phyloP scores from a whole-genome alignment of 2,888 invertebrate genomes.

The Ennomos erosarius region DNA sequence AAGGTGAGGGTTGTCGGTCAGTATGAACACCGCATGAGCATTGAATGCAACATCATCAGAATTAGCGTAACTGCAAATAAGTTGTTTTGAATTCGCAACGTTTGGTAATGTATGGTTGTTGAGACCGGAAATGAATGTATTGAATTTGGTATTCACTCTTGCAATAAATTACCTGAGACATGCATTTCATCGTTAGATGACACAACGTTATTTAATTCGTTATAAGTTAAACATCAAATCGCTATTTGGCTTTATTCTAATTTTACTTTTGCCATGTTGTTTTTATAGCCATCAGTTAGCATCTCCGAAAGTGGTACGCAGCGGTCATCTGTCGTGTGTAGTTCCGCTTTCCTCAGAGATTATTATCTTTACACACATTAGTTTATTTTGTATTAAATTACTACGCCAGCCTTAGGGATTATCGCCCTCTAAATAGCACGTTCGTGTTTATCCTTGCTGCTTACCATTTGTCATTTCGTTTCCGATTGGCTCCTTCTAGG shows the following conservation, averaged over 20 bases:
- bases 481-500: conserved; percentile 25
- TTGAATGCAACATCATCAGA: not conserved
- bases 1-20: too few relatives aligned
- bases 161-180: conserved; percentile 9
- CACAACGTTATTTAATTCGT: conserved; percentile 5
- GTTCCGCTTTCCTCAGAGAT: too few relatives aligned
- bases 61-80: conserved; percentile 3
- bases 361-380: too few relatives aligned
- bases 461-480: conserved; percentile 30
- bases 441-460: conserved; percentile 51
- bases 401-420: conserved; percentile 42
- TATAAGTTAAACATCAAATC: too few relatives aligned
- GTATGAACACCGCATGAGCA: too few relatives aligned
- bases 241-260: too few relatives aligned
- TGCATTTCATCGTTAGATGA: conserved; percentile 5
- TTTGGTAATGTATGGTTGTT: conserved; percentile 4
- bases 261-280: too few relatives aligned
- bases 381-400: too few relatives aligned
- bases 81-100: conserved; percentile 8
- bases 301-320: too few relatives aligned
- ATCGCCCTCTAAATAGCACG: conserved; percentile 61
- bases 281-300: too few relatives aligned
- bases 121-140: conserved; percentile 15
- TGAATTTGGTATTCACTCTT: conserved; percentile 5
- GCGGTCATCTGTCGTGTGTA: too few relatives aligned